Base-by-base conservation (phyloP, 2,888 invertebrate genomes). In the Synergus umbraculus region DNA sequence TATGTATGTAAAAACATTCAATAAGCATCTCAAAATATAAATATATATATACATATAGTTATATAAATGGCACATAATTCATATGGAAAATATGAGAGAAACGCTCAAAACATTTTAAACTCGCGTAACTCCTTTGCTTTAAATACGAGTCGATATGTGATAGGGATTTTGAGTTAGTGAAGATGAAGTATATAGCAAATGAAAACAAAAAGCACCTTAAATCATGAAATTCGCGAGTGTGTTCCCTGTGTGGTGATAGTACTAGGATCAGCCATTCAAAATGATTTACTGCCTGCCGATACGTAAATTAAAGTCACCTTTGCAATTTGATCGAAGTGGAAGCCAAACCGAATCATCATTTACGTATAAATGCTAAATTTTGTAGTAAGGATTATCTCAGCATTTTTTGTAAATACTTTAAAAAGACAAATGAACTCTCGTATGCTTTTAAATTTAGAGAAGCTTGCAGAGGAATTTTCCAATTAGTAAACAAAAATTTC, bases 111-210 rank as follows among this genome's bases (percentile, higher is more conserved):
- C 0, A 3, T 29, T 29, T 29, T 29, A 3, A 29, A 29, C 29
- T 29, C 29, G 29, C 29, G 29, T 29, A 29, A 29, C 29, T 29
- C 29, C 29, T 29, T 29, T 29, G 29, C 29, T 29, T 29, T 29
- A 29, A 29, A 29, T 29, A 29, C 3, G 22, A 29, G 15, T 8
- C 15, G 12, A 44, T 15, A 29, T 43, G 12, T 5, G 43, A 9
- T 13, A 69, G 15, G 15, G 4, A 29, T 13, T 46, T 49, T 15
- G 4, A 44, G 46, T 44, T 67, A 67, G 67, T 67, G 18, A 67
- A 67, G 67, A 67, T 67, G 13, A 66, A 67, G 46, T 67, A 37
- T 37, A 29, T 46, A 69, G 46, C 69, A 49, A 49, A 69, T 69
- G 46, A 49, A 69, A 69, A 69, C 49, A 69, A 69, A 69, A 69